Evolutionary conservation across 2,888 invertebrate genomes (phyloP).

Genomic region (Aporophyla lueneburgensis): DNA sequence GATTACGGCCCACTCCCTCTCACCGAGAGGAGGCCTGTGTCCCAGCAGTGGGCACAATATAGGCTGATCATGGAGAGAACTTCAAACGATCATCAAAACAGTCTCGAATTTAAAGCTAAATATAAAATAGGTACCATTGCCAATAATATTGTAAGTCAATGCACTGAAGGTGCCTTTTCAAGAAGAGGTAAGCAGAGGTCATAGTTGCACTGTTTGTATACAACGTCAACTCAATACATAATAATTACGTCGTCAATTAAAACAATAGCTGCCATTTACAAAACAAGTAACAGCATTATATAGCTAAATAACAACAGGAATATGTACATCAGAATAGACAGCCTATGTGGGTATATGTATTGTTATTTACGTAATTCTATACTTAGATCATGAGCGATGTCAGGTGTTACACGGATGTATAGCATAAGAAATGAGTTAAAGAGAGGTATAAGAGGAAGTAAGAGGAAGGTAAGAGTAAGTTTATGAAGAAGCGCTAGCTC

Average conservation of each 20-base stretch:
- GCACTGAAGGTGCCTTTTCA: slow-evolving; percentile 43
- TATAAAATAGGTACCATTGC: not conserved
- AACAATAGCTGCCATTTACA: slow-evolving; percentile 46
- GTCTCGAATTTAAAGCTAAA: not conserved
- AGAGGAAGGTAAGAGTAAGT: too few relatives aligned
- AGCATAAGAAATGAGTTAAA: too few relatives aligned
- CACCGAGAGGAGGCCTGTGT: too few relatives aligned
- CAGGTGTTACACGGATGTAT: too few relatives aligned
- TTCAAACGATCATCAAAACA: not conserved
- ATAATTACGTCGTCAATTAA: slow-evolving; percentile 44
- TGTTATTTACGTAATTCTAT: slow-evolving; percentile 30
- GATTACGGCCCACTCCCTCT: too few relatives aligned
- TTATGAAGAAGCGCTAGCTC: too few relatives aligned
- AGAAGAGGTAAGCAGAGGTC: slow-evolving; percentile 42
- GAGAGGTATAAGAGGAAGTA: too few relatives aligned
- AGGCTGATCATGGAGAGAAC: too few relatives aligned
- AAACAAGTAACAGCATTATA: slow-evolving; percentile 18
- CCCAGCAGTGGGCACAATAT: too few relatives aligned
- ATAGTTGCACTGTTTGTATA: slow-evolving; percentile 3
- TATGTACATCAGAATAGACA: slow-evolving; percentile 27
- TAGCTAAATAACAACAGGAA: slow-evolving; percentile 10
- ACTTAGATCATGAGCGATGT: slow-evolving; percentile 6
- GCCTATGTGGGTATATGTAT: slow-evolving; percentile 17
- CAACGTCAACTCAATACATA: slow-evolving; percentile 42
- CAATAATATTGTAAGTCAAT: slow-evolving; percentile 44